Base-by-base conservation (phyloP, 2,797 vertebrate genomes). In the Neomorphus geoffroyi region DNA sequence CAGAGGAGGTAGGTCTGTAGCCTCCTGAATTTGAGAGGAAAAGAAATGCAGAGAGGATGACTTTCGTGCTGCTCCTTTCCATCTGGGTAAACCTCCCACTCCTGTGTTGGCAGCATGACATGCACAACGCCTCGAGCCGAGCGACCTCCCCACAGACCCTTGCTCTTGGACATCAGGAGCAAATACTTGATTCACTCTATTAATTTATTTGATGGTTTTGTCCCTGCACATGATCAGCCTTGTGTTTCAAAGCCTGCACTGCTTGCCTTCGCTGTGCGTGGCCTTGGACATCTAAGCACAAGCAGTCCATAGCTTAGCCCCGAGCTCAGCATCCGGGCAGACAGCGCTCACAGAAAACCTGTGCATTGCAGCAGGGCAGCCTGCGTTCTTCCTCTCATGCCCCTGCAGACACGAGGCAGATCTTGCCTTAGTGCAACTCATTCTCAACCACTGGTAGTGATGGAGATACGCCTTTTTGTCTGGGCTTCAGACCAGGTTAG, bases 161-260 rank as follows among this genome's bases (percentile, higher is more conserved):
- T 45, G 8, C 28, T 18, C 66, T 72, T 37, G 18, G 10, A 9
- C n/a, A 46, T 46, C 39, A 21, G 58, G 24, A 88, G 35, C 22
- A 48, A 53, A 72, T 5, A 14, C 12, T 51, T 39, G 35, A 71
- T 53, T 89, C 70, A 22, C 18, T 61, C 35, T 13, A 1, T 21
- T 26, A 5, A 27, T 72, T 71, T 30, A 64, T 65, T 66, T 11
- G 4, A 18, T 21, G n/a, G 15, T 65, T 71, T 88, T 58, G 30
- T 56, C 45, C 28, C 39, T 9, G 1, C 1, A 2, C 43, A 14
- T 7, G 24, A 79, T 23, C 39, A 58, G 3, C 0, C 0, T 2
- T 5, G 18, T 9, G 3, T 73, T 91, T 82, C 64, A 66, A 77
- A 75, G 77, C 10, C 65, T 43, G n/a, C 71, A 48, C 26, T 9